A percentile compares a stretch with the other conserved stretches of the same genome.
phyloP scores from a whole-genome alignment of 2,113 vertebrate species.

The Rissa tridactyla region DNA sequence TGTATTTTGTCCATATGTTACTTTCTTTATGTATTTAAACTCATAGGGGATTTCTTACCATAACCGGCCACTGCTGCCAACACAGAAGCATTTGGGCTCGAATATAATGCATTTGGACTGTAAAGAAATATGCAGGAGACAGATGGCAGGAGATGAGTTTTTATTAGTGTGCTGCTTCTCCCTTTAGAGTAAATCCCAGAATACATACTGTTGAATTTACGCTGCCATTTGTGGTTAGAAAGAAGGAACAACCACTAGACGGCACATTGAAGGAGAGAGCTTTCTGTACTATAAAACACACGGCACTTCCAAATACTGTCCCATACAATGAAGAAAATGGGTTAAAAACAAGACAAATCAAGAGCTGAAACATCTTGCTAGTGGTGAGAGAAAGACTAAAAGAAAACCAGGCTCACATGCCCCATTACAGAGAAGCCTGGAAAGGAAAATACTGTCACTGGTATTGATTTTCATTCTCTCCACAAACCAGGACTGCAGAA shows the following conservation, averaged over 20 bases:
- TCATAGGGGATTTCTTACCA: slow-evolving; percentile 17
- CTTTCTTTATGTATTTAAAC: neutral
- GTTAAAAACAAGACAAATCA: neutral
- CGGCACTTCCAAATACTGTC: neutral
- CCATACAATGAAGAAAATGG: neutral
- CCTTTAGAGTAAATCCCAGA: slow-evolving; percentile 43
- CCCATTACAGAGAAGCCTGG: neutral
- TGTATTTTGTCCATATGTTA: slow-evolving; percentile 41
- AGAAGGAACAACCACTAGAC: neutral
- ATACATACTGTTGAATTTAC: slow-evolving; percentile 12
- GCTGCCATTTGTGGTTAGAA: neutral
- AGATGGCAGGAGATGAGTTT: slow-evolving; percentile 55
- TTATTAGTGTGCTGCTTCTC: slow-evolving; percentile 30
- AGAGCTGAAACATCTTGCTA: neutral
- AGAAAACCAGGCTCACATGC: neutral
- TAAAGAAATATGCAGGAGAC: slow-evolving; percentile 47
- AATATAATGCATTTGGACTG: slow-evolving; percentile 8
- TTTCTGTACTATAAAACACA: neutral
- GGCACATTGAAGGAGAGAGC: neutral
- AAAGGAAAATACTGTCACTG: slow-evolving; percentile 9
- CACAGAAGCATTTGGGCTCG: slow-evolving; percentile 25
- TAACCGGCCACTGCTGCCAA: slow-evolving; percentile 20
- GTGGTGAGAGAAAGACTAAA: neutral
- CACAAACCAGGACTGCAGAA: slow-evolving; percentile 37
- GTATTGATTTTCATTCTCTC: slow-evolving; percentile 60